Evolutionary conservation across 1,140 invertebrate species (phyloP).

Genomic region (Bombus confusus): DNA sequence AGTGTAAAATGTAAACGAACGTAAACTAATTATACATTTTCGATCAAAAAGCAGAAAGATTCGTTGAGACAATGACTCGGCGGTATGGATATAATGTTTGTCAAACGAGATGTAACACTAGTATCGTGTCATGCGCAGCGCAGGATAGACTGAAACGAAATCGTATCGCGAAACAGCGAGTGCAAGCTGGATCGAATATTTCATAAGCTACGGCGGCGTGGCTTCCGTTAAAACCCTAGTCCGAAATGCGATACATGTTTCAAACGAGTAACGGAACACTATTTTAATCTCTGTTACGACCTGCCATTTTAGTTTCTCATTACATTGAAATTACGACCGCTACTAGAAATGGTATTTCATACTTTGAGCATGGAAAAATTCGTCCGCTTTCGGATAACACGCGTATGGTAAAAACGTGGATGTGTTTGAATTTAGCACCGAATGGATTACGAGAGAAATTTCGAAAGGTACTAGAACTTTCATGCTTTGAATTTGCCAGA

Average conservation of each 20-base stretch:
- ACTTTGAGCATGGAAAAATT: background rate
- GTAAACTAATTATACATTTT: too few relatives aligned
- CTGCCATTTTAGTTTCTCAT: constrained; percentile 1
- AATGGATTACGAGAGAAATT: background rate
- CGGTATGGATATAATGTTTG: background rate
- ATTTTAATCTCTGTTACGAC: background rate
- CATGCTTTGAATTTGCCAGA: background rate
- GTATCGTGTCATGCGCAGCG: background rate
- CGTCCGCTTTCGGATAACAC: background rate
- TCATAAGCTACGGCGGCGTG: background rate
- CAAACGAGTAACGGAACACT: background rate
- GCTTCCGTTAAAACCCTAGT: too few relatives aligned
- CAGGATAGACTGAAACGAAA: background rate
- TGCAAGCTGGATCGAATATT: constrained; percentile 4
- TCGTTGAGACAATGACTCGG: background rate
- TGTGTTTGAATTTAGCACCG: background rate
- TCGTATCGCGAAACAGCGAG: background rate
- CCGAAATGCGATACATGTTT: background rate
- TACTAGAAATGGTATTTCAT: background rate
- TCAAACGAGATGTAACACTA: background rate
- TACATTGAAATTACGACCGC: background rate
- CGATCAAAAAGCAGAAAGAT: background rate
- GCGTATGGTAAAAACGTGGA: background rate
- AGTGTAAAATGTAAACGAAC: background rate
- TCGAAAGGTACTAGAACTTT: background rate